Percentiles rank a stretch among this genome's conserved stretches.
Evolutionary conservation across 2,888 invertebrate species (phyloP).

Genomic region (Idaea straminata): DNA sequence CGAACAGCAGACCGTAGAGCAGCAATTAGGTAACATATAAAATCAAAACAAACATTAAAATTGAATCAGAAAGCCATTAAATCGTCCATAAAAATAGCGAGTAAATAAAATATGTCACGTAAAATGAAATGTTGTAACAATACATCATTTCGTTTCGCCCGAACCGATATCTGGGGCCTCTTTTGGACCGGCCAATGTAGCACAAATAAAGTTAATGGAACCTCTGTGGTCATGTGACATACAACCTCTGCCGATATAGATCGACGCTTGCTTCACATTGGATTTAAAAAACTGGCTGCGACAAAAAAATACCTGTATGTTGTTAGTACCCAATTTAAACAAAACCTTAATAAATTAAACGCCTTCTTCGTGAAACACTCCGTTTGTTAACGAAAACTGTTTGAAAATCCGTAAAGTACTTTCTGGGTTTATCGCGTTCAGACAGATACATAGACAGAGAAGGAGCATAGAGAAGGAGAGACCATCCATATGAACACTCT

Average conservation of each 20-base stretch:
- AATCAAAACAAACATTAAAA: slow-evolving; percentile 4
- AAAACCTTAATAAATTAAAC: no score
- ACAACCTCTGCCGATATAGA: slow-evolving; percentile 15
- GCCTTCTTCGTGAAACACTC: no score
- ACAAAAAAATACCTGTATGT: no score
- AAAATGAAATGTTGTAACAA: slow-evolving; percentile 61
- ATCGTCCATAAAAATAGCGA: slow-evolving; percentile 17
- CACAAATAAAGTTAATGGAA: slow-evolving; percentile 69
- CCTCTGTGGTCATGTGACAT: slow-evolving; percentile 33
- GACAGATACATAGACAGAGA: no score
- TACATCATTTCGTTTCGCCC: slow-evolving; percentile 62
- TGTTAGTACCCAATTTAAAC: no score
- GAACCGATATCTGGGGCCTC: slow-evolving; percentile 55
- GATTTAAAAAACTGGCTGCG: neutral
- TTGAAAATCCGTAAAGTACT: no score
- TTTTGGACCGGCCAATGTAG: slow-evolving; percentile 53
- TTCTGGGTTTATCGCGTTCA: no score
- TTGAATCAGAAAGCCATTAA: slow-evolving; percentile 2
- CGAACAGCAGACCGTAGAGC: neutral
- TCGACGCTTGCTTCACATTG: neutral
- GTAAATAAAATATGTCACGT: slow-evolving; percentile 21
- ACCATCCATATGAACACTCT: no score
- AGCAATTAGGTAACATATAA: slow-evolving; percentile 1
- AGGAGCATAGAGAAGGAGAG: no score
- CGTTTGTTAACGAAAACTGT: no score